phyloP scores from a whole-genome alignment of 2,888 invertebrate genomes.

The Phorcus lineatus region DNA sequence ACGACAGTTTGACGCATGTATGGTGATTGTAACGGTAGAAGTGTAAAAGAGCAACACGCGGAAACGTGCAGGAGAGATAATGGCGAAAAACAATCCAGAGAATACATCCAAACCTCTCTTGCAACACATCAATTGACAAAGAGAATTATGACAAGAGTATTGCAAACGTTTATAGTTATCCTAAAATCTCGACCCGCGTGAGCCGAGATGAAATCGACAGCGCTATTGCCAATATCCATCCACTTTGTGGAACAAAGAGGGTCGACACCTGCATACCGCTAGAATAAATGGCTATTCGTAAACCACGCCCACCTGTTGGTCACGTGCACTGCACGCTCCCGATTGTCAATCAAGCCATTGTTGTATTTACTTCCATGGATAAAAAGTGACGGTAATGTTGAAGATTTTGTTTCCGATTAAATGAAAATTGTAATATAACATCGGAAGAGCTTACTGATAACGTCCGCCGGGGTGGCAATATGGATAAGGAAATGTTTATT shows the following conservation, averaged over 20 bases:
- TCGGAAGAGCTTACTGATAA: not conserved
- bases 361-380: not conserved
- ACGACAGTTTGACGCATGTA: no score
- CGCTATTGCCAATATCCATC: not conserved
- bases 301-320: not conserved
- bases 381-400: not conserved
- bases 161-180: no score
- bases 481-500: no score
- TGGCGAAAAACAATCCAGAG: no score
- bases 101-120: no score
- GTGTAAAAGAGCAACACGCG: no score
- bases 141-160: no score
- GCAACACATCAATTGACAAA: no score
- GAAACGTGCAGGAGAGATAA: no score
- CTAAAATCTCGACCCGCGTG: not conserved
- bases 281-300: not conserved
- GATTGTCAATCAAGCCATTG: not conserved
- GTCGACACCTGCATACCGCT: not conserved
- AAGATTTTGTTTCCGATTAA: conserved; percentile 10
- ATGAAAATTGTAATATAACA: not conserved
- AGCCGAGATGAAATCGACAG: not conserved
- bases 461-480: not conserved
- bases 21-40: no score
- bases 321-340: not conserved
- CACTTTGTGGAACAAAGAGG: not conserved